phyloP scores from a whole-genome alignment of 2,113 vertebrate genomes.

The Perca fluviatilis region DNA sequence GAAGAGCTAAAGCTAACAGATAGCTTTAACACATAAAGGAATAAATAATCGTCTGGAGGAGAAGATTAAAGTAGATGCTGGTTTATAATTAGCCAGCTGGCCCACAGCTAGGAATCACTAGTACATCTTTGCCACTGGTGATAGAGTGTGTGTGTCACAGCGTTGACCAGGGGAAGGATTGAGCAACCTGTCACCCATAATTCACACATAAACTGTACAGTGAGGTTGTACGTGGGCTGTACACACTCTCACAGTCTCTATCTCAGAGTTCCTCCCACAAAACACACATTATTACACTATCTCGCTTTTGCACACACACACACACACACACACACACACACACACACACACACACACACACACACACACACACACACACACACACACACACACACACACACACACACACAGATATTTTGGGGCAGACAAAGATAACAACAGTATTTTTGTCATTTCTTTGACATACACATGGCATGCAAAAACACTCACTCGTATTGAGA shows the following conservation, averaged over 20 bases:
- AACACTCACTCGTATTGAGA: not conserved
- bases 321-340: not conserved
- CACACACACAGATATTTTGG: not conserved
- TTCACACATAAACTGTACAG: constrained; percentile 63
- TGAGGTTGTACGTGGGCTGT: not conserved
- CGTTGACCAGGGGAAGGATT: constrained; percentile 63
- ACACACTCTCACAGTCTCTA: not conserved
- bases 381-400: not conserved
- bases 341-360: not conserved
- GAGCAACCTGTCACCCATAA: constrained; percentile 78
- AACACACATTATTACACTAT: not conserved
- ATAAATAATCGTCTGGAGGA: constrained; percentile 70
- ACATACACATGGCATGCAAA: not conserved
- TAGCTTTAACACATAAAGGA: constrained; percentile 49
- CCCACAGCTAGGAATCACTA: constrained; percentile 70
- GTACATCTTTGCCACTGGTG: constrained; percentile 80
- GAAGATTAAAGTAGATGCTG: constrained; percentile 79
- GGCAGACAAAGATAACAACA: constrained; percentile 7
- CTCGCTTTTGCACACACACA: not conserved
- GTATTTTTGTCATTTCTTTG: not conserved
- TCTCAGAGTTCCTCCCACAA: not conserved
- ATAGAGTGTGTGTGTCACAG: constrained; percentile 72
- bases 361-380: not conserved
- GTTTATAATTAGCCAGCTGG: constrained; percentile 80
- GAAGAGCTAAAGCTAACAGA: constrained; percentile 52